phyloP scores from a whole-genome alignment of 1,140 invertebrate species.

The Paralvinella palmiformis region DNA sequence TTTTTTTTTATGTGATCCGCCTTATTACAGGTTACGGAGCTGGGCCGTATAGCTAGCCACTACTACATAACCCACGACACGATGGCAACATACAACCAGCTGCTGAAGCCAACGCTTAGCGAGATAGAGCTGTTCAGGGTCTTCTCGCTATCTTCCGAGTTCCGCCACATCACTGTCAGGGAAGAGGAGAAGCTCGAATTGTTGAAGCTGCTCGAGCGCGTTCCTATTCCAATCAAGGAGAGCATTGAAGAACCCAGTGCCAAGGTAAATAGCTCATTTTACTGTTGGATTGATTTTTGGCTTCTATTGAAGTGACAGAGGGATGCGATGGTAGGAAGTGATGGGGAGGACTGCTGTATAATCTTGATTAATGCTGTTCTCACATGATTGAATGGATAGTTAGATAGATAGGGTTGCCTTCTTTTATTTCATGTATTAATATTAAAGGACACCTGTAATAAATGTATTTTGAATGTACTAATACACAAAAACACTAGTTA shows the following conservation, averaged over 20 bases:
- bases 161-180: constrained; percentile 63
- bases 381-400: too few relatives aligned
- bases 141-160: constrained; percentile 80
- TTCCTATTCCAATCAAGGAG: constrained; percentile 97
- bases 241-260: constrained; percentile 97
- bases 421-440: too few relatives aligned
- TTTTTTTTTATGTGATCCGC: too few relatives aligned
- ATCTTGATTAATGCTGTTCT: too few relatives aligned
- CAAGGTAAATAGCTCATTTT: constrained; percentile 57
- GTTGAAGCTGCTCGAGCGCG: constrained; percentile 92
- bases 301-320: too few relatives aligned
- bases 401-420: too few relatives aligned
- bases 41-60: constrained; percentile 95
- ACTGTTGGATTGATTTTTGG: too few relatives aligned
- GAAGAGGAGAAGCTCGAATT: constrained; percentile 98
- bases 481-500: too few relatives aligned
- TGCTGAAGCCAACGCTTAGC: constrained; percentile 91
- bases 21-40: constrained; percentile 73
- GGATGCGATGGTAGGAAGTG: too few relatives aligned
- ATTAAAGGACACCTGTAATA: too few relatives aligned
- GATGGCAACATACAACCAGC: constrained; percentile 92
- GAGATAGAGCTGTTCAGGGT: constrained; percentile 99
- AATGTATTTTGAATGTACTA: too few relatives aligned
- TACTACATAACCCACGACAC: constrained; percentile 97
- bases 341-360: too few relatives aligned